Conservation (phyloP, 1,140 invertebrate species). For the Cydia amplana region DNA sequence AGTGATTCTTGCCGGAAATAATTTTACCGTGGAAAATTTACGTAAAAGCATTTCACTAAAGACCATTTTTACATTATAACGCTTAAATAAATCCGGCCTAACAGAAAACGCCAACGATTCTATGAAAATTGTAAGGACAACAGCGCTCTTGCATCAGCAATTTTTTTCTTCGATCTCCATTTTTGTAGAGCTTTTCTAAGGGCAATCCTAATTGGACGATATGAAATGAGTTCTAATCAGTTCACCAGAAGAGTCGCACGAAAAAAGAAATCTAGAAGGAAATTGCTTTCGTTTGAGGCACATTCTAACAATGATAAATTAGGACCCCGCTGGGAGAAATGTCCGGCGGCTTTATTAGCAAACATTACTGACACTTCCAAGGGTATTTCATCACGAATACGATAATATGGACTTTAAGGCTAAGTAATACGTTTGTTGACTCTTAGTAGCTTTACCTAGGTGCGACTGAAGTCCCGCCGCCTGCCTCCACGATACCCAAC, state of each 20-base stretch:
- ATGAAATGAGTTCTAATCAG: slow-evolving; percentile 50
- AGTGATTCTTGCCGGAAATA: slow-evolving; percentile 2
- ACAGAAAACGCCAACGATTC: slow-evolving; percentile 33
- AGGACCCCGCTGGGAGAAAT: slow-evolving; percentile 50
- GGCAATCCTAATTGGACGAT: slow-evolving; percentile 43
- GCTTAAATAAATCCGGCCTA: slow-evolving; percentile 40
- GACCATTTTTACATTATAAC: slow-evolving; percentile 40
- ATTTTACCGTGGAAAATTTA: not conserved
- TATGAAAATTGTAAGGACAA: slow-evolving; percentile 33
- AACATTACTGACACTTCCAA: slow-evolving; percentile 45
- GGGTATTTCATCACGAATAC: slow-evolving; percentile 47
- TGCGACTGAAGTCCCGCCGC: not conserved
- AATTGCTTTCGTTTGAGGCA: slow-evolving; percentile 65
- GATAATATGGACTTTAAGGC: slow-evolving; percentile 46
- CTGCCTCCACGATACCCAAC: slow-evolving; percentile 28
- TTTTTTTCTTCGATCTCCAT: slow-evolving; percentile 23
- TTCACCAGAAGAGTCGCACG: slow-evolving; percentile 42
- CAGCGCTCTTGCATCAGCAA: slow-evolving; percentile 33
- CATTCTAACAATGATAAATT: slow-evolving; percentile 68
- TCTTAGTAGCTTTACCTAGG: not conserved
- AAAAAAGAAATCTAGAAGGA: slow-evolving; percentile 57
- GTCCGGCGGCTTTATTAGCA: slow-evolving; percentile 61
- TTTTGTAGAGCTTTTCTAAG: slow-evolving; percentile 35
- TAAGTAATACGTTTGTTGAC: slow-evolving; percentile 41
- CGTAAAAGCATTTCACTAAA: slow-evolving; percentile 37